Base-by-base conservation (phyloP, 2,888 invertebrate species). In the Caenorhabditis macrosperma region DNA sequence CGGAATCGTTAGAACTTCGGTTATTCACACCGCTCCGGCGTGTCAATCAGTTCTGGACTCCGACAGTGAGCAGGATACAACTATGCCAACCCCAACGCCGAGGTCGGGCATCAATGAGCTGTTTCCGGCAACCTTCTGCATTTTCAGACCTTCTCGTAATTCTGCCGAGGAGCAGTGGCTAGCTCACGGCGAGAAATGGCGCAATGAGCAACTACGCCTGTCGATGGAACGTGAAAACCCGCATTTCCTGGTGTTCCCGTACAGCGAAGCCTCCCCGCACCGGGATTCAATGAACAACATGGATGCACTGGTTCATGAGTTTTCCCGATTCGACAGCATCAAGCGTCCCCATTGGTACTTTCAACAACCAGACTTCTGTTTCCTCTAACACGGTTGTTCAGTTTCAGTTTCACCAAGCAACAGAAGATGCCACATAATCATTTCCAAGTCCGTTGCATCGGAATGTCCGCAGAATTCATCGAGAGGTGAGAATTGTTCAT, bases 1-100 rank as follows among this genome's bases (percentile, higher is more conserved):
- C 30, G 83, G 85, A 50, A 79, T 84, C 15, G 84, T 88, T 3
- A 67, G 86, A 17, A 88, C 86, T n/a, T 89, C 89, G 3, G 89
- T 89, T 1, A 89, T 89, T 20, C 89, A 89, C 75, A 89, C 89
- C 1, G 89, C 89, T 9, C 89, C 89, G 5, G 89, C 88, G 2
- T 89, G 89, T 60, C 84, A 85, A 28, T 85, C 85, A 17, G 78
- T 88, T 35, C 63, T 89, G 26, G 89, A 89, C 60, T 88, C 87
- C 17, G 84, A 86, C 30, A 78, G 79, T 9, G 87, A 87, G 7
- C 81, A 82, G n/a, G 85, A 85, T 12, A 64, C 74, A 0, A 52
- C 71, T 10, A 41, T n/a, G 12, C 33, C 66, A 2, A 77, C 54
- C 9, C 67, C 82, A 2, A 84, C 84, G 3, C 81, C 82, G 12